These are phyloP conservation scores for Drosophila yakuba DNA, from an alignment of 1,140 invertebrate genomes.

Conservation along the genomic window DNA sequence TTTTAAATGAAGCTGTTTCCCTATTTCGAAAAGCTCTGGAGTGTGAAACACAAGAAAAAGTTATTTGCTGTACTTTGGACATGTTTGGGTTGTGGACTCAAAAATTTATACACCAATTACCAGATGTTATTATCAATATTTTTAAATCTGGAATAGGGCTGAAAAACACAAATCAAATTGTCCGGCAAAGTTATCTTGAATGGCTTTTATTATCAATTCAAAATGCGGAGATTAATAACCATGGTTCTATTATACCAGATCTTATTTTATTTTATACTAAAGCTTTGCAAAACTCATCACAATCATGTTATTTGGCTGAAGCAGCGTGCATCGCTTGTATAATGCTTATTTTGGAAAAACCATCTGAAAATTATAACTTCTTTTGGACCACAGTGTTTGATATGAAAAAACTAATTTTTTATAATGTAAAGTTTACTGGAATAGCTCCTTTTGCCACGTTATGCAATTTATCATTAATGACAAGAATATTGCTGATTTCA, in stretches of 20 bases:
- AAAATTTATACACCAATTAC: conserved; percentile 89
- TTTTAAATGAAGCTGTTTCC: conserved; percentile 88
- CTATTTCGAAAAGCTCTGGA: conserved; percentile 93
- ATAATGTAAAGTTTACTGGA: conserved; percentile 92
- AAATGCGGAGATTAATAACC: conserved; percentile 64
- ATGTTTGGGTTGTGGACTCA: conserved; percentile 92
- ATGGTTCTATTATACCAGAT: conserved; percentile 74
- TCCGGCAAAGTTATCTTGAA: conserved; percentile 91
- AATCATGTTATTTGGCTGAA: conserved; percentile 90
- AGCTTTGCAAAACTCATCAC: conserved; percentile 87
- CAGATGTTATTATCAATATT: conserved; percentile 89
- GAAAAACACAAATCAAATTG: conserved; percentile 91
- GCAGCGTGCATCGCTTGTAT: conserved; percentile 91
- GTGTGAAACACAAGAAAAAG: conserved; percentile 96
- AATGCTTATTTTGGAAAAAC: conserved; percentile 87
- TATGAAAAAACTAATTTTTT: conserved; percentile 91
- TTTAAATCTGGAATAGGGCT: conserved; percentile 92
- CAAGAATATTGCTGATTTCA: conserved; percentile 88
- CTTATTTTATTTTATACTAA: conserved; percentile 90
- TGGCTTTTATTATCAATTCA: conserved; percentile 89
- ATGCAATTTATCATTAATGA: conserved; percentile 87
- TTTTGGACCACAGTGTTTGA: conserved; percentile 90
- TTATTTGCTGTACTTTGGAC: conserved; percentile 91
- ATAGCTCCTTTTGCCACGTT: conserved; percentile 89
- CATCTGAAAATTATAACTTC: conserved; percentile 74